A percentile compares a stretch with the other conserved stretches of the same genome.
Conservation (phyloP, 2,888 invertebrate genomes). For the Cephus pygmeus region DNA sequence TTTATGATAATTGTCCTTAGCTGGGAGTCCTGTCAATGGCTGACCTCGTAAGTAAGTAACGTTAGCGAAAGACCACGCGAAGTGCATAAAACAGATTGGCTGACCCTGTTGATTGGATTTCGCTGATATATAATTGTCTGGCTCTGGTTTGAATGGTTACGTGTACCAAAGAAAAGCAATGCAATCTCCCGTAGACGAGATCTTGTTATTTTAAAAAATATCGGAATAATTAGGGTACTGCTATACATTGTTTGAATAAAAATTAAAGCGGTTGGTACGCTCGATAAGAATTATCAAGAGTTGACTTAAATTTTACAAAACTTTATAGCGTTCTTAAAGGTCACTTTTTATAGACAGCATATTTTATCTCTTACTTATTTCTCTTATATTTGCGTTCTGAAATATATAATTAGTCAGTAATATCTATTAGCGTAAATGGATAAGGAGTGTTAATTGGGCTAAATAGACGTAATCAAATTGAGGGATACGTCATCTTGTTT, state of each 20-base stretch:
- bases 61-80: constrained; percentile 14
- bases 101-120: constrained; percentile 34
- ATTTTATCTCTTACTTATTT: background rate
- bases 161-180: background rate
- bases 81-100: constrained; percentile 28
- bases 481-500: background rate
- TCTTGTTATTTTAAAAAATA: background rate
- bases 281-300: background rate
- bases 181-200: background rate
- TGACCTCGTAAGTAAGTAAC: constrained; percentile 32
- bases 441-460: background rate
- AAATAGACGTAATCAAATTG: background rate
- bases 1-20: constrained; percentile 56
- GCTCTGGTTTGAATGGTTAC: background rate
- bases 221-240: background rate
- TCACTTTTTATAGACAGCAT: background rate
- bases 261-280: background rate
- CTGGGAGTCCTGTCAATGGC: constrained; percentile 15
- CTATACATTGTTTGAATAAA: background rate
- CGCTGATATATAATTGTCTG: constrained; percentile 21
- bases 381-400: background rate
- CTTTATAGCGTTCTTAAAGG: background rate
- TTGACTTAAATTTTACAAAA: background rate
- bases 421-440: background rate
- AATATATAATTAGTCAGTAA: background rate